phyloP scores from a whole-genome alignment of 2,113 vertebrate species.

The Noturus placidus region DNA sequence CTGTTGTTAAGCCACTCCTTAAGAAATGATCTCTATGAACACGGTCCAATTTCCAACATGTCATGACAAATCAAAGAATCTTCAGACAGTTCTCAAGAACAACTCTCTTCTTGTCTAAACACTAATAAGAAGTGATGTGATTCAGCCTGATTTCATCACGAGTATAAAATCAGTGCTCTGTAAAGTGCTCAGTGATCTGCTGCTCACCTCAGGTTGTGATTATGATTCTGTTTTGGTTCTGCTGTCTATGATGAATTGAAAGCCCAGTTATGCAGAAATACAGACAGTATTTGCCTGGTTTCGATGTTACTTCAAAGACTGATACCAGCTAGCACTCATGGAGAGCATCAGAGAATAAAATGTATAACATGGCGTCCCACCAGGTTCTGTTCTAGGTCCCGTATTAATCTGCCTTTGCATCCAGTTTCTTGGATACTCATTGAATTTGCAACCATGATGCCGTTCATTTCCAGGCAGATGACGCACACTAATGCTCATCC shows the following conservation, averaged over 20 bases:
- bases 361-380: not conserved
- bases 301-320: not conserved
- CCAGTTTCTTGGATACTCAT: too few relatives aligned
- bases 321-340: not conserved
- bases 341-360: not conserved
- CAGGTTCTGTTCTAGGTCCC: not conserved
- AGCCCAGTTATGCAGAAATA: not conserved
- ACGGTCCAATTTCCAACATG: not conserved
- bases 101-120: not conserved
- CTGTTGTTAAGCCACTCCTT: not conserved
- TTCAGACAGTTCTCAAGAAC: not conserved
- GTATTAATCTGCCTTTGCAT: not conserved
- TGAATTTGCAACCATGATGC: too few relatives aligned
- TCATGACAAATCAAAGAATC: not conserved
- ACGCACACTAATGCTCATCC: too few relatives aligned
- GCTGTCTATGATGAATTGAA: not conserved
- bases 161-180: not conserved
- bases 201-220: not conserved
- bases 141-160: not conserved
- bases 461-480: too few relatives aligned
- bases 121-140: not conserved
- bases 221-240: not conserved
- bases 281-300: not conserved
- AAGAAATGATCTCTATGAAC: not conserved
- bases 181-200: too few relatives aligned